A percentile compares a stretch with the other conserved stretches of the same genome.
Evolutionary conservation across 2,113 vertebrate species (phyloP).

Genomic region (Tetrax tetrax): DNA sequence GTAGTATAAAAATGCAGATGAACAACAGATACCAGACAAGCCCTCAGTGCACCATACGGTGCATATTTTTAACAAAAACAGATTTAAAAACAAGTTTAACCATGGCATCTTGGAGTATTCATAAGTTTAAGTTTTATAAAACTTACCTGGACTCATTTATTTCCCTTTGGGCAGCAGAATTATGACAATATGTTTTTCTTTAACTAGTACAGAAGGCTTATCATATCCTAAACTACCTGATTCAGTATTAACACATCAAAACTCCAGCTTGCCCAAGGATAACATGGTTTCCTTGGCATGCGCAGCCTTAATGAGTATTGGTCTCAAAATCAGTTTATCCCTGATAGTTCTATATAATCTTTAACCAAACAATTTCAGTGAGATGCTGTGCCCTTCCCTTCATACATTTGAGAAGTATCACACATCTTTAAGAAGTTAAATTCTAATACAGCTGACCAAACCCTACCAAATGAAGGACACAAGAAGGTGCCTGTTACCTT

Average conservation of each 20-base stretch:
- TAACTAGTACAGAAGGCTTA: not conserved
- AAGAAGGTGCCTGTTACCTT: not conserved
- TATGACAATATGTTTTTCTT: not conserved
- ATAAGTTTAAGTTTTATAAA: not conserved
- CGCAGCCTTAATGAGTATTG: not conserved
- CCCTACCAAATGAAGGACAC: not conserved
- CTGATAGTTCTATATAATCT: not conserved
- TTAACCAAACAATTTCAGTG: not conserved
- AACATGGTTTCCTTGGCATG: not conserved
- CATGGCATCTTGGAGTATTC: not conserved
- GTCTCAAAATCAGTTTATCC: not conserved
- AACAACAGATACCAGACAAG: not conserved
- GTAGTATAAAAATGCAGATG: not conserved
- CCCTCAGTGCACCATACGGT: not conserved
- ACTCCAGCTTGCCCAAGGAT: not conserved
- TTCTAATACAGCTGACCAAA: not conserved
- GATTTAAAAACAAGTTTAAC: not conserved
- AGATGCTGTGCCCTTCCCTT: not conserved
- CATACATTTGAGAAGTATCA: not conserved
- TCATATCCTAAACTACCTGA: not conserved
- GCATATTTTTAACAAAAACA: not conserved
- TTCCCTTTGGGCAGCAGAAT: not conserved
- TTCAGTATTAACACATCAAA: not conserved
- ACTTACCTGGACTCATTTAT: not conserved
- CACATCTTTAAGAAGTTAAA: not conserved